Evolutionary conservation across 2,888 invertebrate genomes (phyloP), one percentile per base, ranked within the genome.

Genomic region (Ariolimax columbianus): DNA sequence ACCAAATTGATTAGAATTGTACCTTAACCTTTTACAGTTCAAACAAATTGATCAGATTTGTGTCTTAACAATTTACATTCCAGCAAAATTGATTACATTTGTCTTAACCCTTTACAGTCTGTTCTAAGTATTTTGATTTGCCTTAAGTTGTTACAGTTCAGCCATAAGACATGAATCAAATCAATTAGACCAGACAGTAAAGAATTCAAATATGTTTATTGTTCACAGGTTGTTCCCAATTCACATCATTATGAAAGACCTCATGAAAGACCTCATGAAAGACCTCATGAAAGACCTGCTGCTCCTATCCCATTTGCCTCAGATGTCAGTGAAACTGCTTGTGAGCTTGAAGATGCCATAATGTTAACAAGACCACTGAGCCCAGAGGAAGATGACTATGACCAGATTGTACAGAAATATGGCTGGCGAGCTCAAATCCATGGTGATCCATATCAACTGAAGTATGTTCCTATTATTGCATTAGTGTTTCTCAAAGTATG

Each of bases 401-500:
- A 86, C 70, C 40, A 36, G 43, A 47, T 77, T 14, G 70, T 87
- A 63, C 83, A 86, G 6, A 85, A 77, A 40, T 85, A 81, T 79
- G 85, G 85, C n/a, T 85, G 85, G 85, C 68, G 85, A 73, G 86
- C 86, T 6, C 73, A 87, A 59, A 82, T 87, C 26, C 87, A 87
- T 51, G 87, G 87, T 26, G 87, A 87, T 51, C 87, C 87, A 3
- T 86, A 87, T 75, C 63, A 78, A 33, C 47, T 87, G 59, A 87
- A 87, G 87, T 87, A 70, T 83, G 86, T 59, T 40, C n/a, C 23
- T 36, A 11, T 30, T 73, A 40, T 59, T 47, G 6, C 68, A 33
- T 47, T 47, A 23, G 9, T 81, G 0, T 47, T n/a, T 63, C 19
- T 55, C 55, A 55, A 19, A 38, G 4, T n/a, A n/a, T n/a, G n/a